Percentiles rank a stretch among this genome's conserved stretches.
These are phyloP conservation scores for Calameuta idolon DNA, from an alignment of 2,888 invertebrate genomes.

Conservation along the genomic window DNA sequence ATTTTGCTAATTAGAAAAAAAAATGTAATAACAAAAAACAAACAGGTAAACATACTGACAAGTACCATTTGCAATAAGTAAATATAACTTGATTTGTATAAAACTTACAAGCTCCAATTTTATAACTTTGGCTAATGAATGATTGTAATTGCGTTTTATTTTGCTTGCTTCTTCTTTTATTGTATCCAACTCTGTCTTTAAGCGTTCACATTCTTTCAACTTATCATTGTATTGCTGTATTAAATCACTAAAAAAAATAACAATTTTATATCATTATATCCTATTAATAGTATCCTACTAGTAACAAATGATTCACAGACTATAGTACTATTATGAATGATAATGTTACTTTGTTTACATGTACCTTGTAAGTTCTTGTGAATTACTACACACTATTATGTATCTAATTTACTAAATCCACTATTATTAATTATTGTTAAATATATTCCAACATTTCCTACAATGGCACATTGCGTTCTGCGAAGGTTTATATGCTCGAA, in stretches of 20 bases:
- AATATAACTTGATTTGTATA: not conserved
- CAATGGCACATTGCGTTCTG: too few species aligned
- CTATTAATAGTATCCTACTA: too few species aligned
- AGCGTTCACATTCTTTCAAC: constrained; percentile 45
- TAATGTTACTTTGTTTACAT: too few species aligned
- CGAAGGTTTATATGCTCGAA: too few species aligned
- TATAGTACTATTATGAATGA: too few species aligned
- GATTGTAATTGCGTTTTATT: constrained; percentile 36
- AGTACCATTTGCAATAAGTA: not conserved
- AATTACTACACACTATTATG: too few species aligned
- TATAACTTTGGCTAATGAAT: constrained; percentile 35
- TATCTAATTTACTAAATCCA: too few species aligned
- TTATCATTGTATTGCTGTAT: constrained; percentile 51
- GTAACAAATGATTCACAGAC: too few species aligned
- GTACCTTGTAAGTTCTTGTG: too few species aligned
- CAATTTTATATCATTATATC: too few species aligned
- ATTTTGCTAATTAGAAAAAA: constrained; percentile 34
- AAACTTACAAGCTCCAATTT: constrained; percentile 48
- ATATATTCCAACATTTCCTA: too few species aligned
- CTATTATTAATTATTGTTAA: not conserved
- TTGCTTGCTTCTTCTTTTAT: constrained; percentile 32
- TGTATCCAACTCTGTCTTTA: constrained; percentile 39
- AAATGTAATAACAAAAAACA: not conserved
- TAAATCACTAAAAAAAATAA: constrained; percentile 41
- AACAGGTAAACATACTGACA: not conserved